Percentiles rank a stretch among this genome's conserved stretches.
Conservation (phyloP, 2,113 vertebrate species). For the Paraplagusia blochii region DNA sequence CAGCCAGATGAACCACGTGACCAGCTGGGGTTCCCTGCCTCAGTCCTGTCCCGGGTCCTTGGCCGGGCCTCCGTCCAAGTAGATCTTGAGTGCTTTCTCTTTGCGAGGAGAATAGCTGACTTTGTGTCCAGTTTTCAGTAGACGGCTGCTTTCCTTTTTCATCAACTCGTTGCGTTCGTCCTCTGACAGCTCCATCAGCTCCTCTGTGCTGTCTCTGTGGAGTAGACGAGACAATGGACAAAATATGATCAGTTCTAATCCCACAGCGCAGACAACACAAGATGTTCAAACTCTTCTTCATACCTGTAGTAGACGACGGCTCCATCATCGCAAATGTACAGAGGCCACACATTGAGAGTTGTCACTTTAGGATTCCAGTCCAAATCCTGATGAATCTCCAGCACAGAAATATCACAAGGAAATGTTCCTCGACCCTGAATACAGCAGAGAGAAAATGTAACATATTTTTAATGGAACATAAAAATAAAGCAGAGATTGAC, state of each 20-base stretch:
- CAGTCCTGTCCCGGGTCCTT: constrained; percentile 95
- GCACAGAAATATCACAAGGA: constrained; percentile 95
- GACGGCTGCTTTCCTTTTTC: constrained; percentile 98
- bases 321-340: constrained; percentile 98
- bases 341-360: constrained; percentile 95
- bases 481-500: not conserved
- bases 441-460: constrained; percentile 5
- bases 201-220: constrained; percentile 89
- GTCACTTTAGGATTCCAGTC: constrained; percentile 99
- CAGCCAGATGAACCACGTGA: constrained; percentile 72
- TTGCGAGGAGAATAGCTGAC: constrained; percentile 98
- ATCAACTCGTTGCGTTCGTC: constrained; percentile 95
- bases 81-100: constrained; percentile 99
- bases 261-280: too few relatives aligned
- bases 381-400: constrained; percentile 98
- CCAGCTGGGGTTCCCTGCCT: constrained; percentile 50
- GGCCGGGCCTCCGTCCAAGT: constrained; percentile 92
- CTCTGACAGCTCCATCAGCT: constrained; percentile 89
- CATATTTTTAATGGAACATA: not conserved
- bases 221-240: not conserved
- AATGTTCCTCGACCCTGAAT: constrained; percentile 94
- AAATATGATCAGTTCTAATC: too few relatives aligned
- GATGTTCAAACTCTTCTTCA: too few relatives aligned
- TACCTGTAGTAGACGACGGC: constrained; percentile 99
- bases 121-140: constrained; percentile 95